Percentiles rank a stretch among this genome's conserved stretches.
These are phyloP conservation scores for Panthera tigris DNA, from an alignment of 2,113 vertebrate genomes.

Conservation along the genomic window DNA sequence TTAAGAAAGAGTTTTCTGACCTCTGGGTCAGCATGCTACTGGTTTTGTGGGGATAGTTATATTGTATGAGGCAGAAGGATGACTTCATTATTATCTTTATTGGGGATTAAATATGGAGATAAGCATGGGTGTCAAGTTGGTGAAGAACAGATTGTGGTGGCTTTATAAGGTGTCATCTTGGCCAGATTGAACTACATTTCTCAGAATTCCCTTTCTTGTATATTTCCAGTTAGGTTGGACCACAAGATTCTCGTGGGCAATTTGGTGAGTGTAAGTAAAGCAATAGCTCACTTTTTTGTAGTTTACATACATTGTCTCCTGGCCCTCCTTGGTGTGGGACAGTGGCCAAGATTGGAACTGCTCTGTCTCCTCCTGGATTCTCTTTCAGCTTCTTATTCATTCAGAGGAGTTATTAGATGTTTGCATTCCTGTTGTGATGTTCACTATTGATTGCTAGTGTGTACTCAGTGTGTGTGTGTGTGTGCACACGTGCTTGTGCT, in stretches of 20 bases:
- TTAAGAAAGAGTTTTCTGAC: not conserved
- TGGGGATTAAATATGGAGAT: constrained; percentile 32
- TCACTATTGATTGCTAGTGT: not conserved
- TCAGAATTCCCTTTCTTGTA: not conserved
- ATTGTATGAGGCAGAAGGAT: not conserved
- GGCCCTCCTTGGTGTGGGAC: not conserved
- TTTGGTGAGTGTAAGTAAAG: not conserved
- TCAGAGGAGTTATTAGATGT: not conserved
- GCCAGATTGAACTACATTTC: not conserved
- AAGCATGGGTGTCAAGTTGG: not conserved
- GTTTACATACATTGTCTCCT: not conserved
- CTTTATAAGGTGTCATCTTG: not conserved
- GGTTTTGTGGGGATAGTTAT: not conserved
- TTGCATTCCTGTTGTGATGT: not conserved
- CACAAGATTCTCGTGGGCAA: not conserved
- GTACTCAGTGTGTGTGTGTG: not conserved
- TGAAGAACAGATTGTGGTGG: not conserved
- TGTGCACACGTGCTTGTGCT: not conserved
- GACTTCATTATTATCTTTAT: constrained; percentile 39
- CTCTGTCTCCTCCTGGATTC: not conserved
- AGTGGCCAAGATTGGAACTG: not conserved
- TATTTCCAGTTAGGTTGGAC: not conserved
- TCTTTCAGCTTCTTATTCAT: not conserved
- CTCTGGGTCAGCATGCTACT: not conserved
- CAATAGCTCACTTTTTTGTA: not conserved